These are phyloP conservation scores for Cirrhinus mrigala DNA, from an alignment of 2,797 vertebrate species.

Conservation along the genomic window DNA sequence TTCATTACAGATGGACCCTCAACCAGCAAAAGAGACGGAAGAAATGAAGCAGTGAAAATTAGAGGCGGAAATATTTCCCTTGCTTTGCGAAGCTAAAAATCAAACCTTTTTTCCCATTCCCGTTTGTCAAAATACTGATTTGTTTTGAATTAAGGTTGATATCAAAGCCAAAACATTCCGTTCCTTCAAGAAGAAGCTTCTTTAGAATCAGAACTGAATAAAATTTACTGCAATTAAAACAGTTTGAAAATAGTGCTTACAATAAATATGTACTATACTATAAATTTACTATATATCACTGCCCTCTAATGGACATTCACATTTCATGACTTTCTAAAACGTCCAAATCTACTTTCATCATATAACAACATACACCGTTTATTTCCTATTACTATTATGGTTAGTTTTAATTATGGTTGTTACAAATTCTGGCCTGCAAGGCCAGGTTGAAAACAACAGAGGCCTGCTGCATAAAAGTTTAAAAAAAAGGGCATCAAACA, in stretches of 20 bases:
- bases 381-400: neutral
- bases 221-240: neutral
- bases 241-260: neutral
- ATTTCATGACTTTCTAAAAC: neutral
- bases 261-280: neutral
- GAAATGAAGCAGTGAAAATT: conserved; percentile 11
- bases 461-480: neutral
- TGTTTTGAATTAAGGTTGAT: conserved; percentile 1
- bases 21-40: neutral
- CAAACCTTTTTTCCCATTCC: neutral
- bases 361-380: neutral
- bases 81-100: neutral
- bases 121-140: neutral
- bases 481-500: neutral
- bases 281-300: conserved; percentile 11
- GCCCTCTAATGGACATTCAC: conserved; percentile 36
- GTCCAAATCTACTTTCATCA: neutral
- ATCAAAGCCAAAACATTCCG: neutral
- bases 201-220: neutral
- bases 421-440: neutral
- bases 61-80: neutral
- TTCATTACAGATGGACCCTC: conserved; percentile 22
- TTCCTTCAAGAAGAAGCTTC: neutral
- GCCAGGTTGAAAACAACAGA: neutral
- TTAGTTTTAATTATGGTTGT: neutral